phyloP scores from a whole-genome alignment of 2,797 vertebrate species.

The Acipenser transmontanus region DNA sequence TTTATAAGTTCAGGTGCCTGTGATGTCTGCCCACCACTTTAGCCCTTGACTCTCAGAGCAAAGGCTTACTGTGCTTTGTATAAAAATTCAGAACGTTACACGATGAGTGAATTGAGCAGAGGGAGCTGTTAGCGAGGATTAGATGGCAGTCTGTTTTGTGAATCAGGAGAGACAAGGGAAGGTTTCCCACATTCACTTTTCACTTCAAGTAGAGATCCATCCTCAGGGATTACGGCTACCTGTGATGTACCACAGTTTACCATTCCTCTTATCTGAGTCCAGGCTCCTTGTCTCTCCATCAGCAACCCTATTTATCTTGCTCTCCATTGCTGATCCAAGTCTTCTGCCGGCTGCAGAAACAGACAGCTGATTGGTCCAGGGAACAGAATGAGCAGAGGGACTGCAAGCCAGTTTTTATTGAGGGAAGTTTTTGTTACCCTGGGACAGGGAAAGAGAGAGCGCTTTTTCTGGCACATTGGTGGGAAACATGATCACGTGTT shows the following conservation, averaged over 20 bases:
- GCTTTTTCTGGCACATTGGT: not conserved
- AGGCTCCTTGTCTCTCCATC: not conserved
- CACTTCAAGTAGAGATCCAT: not conserved
- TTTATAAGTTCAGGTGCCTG: too few species aligned
- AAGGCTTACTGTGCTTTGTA: too few species aligned
- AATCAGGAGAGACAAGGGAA: not conserved
- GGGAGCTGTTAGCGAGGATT: not conserved
- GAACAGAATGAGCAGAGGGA: not conserved
- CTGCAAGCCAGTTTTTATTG: not conserved
- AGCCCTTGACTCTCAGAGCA: too few species aligned
- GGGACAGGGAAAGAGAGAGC: not conserved
- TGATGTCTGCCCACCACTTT: too few species aligned
- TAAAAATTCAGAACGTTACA: too few species aligned
- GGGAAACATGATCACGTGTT: not conserved
- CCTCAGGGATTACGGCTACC: constrained; percentile 6
- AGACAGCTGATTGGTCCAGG: not conserved
- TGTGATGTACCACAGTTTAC: not conserved
- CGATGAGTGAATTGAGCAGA: too few species aligned
- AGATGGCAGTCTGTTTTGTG: not conserved
- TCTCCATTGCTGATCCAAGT: not conserved
- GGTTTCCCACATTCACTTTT: not conserved
- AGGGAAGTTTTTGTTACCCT: not conserved
- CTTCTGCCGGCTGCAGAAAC: not conserved
- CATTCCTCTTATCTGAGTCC: not conserved
- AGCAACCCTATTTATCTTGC: not conserved